Conservation (phyloP, 2,888 invertebrate species). For the Bellardia bayeri region DNA sequence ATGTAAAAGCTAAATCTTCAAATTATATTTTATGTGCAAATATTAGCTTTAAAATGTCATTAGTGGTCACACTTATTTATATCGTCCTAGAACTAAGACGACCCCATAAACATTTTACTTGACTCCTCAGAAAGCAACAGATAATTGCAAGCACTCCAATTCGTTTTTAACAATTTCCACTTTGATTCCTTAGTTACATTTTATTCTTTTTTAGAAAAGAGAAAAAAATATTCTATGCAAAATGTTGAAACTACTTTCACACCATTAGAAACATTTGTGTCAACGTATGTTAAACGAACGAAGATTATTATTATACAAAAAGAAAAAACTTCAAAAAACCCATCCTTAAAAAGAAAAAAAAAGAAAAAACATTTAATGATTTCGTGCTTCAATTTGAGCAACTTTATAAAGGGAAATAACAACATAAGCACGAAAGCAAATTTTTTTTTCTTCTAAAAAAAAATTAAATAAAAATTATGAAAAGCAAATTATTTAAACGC, state of each 20-base stretch:
- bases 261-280: constrained; percentile 33
- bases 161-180: too few relatives aligned
- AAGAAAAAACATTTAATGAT: constrained; percentile 41
- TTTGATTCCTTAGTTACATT: too few relatives aligned
- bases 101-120: too few relatives aligned
- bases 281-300: constrained; percentile 30
- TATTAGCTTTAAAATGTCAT: neutral
- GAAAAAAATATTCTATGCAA: neutral
- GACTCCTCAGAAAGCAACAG: too few relatives aligned
- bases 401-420: neutral
- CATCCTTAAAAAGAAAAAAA: constrained; percentile 7
- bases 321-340: neutral
- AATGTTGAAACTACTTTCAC: constrained; percentile 27
- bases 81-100: too few relatives aligned
- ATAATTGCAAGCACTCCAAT: too few relatives aligned
- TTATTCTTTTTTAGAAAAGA: neutral
- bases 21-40: too few relatives aligned
- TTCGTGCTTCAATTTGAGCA: constrained; percentile 21
- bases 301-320: neutral
- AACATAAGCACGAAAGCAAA: constrained; percentile 16
- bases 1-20: too few relatives aligned
- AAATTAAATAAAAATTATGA: constrained; percentile 26
- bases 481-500: constrained; percentile 1
- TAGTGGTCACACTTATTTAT: too few relatives aligned
- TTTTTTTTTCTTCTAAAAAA: too few relatives aligned